Evolutionary conservation across 2,797 vertebrate genomes (phyloP), one percentile per base, ranked within the genome.

Genomic region (Microhierax caerulescens): DNA sequence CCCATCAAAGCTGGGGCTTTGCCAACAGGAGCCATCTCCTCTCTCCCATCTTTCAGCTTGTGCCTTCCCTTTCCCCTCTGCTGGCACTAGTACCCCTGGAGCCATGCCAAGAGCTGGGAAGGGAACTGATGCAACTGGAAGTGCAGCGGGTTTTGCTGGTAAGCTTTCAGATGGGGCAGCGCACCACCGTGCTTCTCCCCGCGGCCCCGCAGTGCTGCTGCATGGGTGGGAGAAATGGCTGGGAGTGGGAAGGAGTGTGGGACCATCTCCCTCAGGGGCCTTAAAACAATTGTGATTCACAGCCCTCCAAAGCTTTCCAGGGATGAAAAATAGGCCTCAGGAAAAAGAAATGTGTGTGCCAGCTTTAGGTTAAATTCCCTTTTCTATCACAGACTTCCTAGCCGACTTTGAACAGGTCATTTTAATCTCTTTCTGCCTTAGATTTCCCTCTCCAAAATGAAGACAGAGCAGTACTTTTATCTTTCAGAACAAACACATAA

Each of bases 361-460:
- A 93, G 54, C 50, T 88, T 78, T 57, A 88, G 69, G 88, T 88
- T 90, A 86, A 93, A 93, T 88, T 90, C 65, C 20, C 47, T 94
- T 84, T 86, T 76, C 88, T 85, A 67, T 61, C 88, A 76, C 41
- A 94, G 88, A 76, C 78, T 88, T 84, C 54, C 76, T 73, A 84
- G 83, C 69, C 88, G 80, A 84, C 95, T 97, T 94, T 93, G 92
- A 95, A 69, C 41, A 84, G 48, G 82, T 64, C 61, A 95, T 95
- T 90, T 95, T 81, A 88, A 88, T 94, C 48, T 92, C 64, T 68
- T 65, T 88, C 56, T 92, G 91, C 56, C 39, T 91, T 70, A 92
- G 60, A 94, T 67, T 93, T 85, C 30, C 72, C 56, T 77, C 64
- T 88, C 84, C 61, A 81, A 91, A 91, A 94, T 3, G 37, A 96